A percentile compares a stretch with the other conserved stretches of the same genome.
Evolutionary conservation across 2,797 vertebrate genomes (phyloP).

Genomic region (Hapalemur alaotrensis): DNA sequence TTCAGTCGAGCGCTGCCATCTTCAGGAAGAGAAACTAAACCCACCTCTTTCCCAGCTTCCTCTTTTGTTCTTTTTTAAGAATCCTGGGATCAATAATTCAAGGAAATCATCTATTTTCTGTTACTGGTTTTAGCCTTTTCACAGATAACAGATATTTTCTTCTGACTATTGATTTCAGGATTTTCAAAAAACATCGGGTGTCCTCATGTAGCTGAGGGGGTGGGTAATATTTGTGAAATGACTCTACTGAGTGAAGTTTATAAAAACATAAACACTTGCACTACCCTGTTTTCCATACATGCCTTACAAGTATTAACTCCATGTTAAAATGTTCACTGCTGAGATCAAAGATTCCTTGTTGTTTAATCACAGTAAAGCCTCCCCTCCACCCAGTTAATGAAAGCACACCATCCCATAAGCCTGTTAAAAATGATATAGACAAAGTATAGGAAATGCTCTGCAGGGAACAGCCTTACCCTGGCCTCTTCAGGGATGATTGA

Average conservation of each 20-base stretch:
- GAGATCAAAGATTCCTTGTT: not conserved
- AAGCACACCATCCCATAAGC: not conserved
- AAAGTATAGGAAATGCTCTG: not conserved
- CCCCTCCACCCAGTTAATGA: not conserved
- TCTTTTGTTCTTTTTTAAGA: not conserved
- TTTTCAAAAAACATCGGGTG: not conserved
- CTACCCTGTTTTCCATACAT: not conserved
- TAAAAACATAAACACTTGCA: not conserved
- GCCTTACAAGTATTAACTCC: not conserved
- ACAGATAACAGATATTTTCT: not conserved
- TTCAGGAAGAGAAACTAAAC: not conserved
- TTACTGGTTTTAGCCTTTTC: not conserved
- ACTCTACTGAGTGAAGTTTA: not conserved
- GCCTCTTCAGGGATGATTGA: not conserved
- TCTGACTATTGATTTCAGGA: not conserved
- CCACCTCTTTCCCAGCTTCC: not conserved
- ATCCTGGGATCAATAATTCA: not conserved
- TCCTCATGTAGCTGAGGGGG: not conserved
- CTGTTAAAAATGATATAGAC: slow-evolving; percentile 6
- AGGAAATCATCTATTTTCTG: not conserved
- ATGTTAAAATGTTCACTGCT: not conserved
- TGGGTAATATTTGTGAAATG: not conserved
- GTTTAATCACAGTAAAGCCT: not conserved
- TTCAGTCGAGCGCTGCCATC: not conserved
- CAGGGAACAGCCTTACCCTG: not conserved